Evolutionary conservation across 2,797 vertebrate species (phyloP).

Genomic region (Anguilla obscura): DNA sequence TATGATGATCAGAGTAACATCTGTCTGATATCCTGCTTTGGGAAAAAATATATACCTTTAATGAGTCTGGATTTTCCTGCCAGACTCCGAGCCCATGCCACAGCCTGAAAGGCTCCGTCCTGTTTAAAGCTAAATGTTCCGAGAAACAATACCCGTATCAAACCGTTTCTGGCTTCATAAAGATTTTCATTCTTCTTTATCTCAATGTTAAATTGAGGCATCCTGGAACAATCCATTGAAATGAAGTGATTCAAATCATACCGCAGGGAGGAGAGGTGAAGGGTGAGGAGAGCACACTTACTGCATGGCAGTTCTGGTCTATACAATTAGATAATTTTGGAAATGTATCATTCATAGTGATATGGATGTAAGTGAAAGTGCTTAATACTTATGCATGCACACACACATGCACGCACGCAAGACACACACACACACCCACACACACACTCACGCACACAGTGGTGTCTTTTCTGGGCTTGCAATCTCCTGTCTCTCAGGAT

Average conservation of each 20-base stretch:
- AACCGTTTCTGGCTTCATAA: background rate
- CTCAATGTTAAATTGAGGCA: background rate
- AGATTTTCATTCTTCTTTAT: constrained; percentile 15
- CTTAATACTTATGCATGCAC: background rate
- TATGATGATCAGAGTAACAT: background rate
- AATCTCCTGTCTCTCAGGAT: background rate
- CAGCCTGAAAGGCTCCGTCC: background rate
- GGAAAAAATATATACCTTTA: background rate
- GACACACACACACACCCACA: background rate
- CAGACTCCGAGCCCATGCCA: background rate
- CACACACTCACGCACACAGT: background rate
- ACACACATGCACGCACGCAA: background rate
- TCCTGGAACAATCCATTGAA: constrained; percentile 6
- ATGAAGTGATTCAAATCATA: background rate
- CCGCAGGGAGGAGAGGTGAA: background rate
- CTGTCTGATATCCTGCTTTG: constrained; percentile 9
- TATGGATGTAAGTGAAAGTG: background rate
- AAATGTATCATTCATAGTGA: background rate
- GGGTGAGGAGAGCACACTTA: background rate
- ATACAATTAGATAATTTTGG: background rate
- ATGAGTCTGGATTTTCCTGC: background rate
- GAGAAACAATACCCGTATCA: background rate
- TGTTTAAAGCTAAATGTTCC: constrained; percentile 22
- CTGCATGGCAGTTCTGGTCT: background rate
- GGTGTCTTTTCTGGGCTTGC: background rate